Evolutionary conservation across 2,113 vertebrate species (phyloP).

Genomic region (Proterorhinus semilunaris): DNA sequence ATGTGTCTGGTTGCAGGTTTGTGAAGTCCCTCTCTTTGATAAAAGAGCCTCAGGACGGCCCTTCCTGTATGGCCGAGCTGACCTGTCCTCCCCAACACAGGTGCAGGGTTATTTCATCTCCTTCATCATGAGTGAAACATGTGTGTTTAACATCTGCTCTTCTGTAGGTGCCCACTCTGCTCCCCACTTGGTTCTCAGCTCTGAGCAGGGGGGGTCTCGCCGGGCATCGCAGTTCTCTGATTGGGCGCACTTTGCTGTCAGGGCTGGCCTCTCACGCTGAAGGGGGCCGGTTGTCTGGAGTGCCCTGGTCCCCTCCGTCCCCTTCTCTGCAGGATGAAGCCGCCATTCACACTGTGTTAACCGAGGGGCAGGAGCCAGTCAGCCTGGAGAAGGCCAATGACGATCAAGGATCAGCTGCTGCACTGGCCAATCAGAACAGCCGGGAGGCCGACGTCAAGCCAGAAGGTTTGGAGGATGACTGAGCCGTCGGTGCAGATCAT

Average conservation of each 20-base stretch:
- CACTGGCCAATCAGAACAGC: slow-evolving; percentile 81
- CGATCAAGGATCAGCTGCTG: slow-evolving; percentile 85
- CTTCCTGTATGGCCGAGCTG: slow-evolving; percentile 68
- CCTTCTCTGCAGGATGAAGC: slow-evolving; percentile 85
- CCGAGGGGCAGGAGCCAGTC: slow-evolving; percentile 90
- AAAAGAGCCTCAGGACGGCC: slow-evolving; percentile 68
- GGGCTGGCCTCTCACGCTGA: slow-evolving; percentile 60
- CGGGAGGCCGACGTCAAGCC: slow-evolving; percentile 87
- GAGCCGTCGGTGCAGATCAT: slow-evolving; percentile 59
- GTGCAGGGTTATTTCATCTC: slow-evolving; percentile 18
- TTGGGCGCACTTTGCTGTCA: slow-evolving; percentile 52
- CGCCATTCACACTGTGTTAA: slow-evolving; percentile 79
- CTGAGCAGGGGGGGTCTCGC: slow-evolving; percentile 57
- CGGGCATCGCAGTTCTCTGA: slow-evolving; percentile 56
- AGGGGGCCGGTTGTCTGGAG: slow-evolving; percentile 63
- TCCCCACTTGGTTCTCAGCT: slow-evolving; percentile 70
- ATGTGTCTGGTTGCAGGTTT: slow-evolving; percentile 49
- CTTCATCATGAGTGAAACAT: background rate
- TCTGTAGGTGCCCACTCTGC: slow-evolving; percentile 67
- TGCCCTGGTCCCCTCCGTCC: slow-evolving; percentile 74
- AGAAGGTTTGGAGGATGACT: slow-evolving; percentile 94
- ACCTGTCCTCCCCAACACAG: slow-evolving; percentile 73
- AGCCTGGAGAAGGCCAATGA: slow-evolving; percentile 90
- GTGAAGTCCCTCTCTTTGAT: slow-evolving; percentile 66
- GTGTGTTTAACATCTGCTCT: background rate